phyloP scores from a whole-genome alignment of 1,140 invertebrate species.

The Atta colombica region DNA sequence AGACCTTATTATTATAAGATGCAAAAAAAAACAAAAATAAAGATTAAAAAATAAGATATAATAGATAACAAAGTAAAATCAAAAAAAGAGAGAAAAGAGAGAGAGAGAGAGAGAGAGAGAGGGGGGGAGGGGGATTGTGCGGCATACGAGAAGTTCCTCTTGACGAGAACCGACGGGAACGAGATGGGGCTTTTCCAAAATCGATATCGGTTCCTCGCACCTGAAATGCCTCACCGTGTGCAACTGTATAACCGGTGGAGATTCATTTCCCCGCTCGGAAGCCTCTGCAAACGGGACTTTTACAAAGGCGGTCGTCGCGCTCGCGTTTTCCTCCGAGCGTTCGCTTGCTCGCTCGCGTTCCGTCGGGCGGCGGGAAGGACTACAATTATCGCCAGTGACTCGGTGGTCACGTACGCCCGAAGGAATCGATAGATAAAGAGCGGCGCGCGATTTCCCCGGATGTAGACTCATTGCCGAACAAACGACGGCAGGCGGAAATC shows the following conservation, averaged over 20 bases:
- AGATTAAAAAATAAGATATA: too few species aligned
- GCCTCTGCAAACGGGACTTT: background rate
- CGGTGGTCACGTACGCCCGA: slow-evolving; percentile 19
- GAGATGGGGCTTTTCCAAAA: background rate
- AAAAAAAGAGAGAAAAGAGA: background rate
- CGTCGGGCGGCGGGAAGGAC: slow-evolving; percentile 7
- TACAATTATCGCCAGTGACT: background rate
- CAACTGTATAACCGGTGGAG: background rate
- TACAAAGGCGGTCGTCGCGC: background rate
- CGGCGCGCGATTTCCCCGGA: background rate
- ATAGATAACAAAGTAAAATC: background rate
- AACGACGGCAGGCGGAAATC: background rate
- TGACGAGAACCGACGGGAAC: background rate
- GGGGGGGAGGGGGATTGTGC: background rate
- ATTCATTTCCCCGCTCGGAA: background rate
- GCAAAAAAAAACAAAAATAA: too few species aligned
- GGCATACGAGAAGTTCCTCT: too few species aligned
- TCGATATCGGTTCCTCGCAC: slow-evolving; percentile 1
- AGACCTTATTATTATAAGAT: background rate
- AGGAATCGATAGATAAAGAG: slow-evolving; percentile 52
- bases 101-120: background rate
- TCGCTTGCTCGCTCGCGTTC: background rate
- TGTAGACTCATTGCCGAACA: background rate
- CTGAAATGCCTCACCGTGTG: background rate
- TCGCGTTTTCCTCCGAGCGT: background rate